Conservation (phyloP, 2,113 vertebrate species). For the Lucifuga dentata region DNA sequence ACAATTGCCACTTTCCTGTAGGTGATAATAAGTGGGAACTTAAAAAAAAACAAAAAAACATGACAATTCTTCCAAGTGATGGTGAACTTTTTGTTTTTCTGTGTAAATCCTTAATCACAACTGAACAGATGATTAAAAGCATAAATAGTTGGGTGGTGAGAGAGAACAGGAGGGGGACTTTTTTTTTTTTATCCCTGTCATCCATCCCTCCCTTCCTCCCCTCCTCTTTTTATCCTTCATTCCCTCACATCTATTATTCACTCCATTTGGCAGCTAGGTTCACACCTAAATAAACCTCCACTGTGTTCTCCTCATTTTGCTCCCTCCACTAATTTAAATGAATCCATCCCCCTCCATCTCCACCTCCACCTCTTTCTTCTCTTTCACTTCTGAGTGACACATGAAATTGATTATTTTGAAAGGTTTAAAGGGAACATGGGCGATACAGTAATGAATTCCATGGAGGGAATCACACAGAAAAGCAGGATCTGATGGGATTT, state of each 20-base stretch:
- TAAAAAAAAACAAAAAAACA: too few relatives aligned
- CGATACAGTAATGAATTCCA: too few relatives aligned
- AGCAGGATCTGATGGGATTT: too few relatives aligned
- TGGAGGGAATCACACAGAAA: too few relatives aligned
- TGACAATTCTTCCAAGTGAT: too few relatives aligned
- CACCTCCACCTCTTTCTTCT: background rate
- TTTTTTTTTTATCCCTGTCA: slow-evolving; percentile 42
- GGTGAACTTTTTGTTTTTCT: too few relatives aligned
- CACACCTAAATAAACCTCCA: slow-evolving; percentile 52
- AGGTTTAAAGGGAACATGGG: background rate
- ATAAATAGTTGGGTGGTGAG: slow-evolving; percentile 6
- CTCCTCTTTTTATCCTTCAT: slow-evolving; percentile 45
- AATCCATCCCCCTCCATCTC: background rate
- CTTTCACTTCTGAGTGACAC: too few relatives aligned
- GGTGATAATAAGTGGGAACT: too few relatives aligned
- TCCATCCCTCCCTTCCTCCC: slow-evolving; percentile 21
- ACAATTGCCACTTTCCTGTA: too few relatives aligned
- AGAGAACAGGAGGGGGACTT: slow-evolving; percentile 28
- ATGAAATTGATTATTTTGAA: too few relatives aligned
- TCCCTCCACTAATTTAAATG: background rate
- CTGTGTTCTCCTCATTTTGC: slow-evolving; percentile 9
- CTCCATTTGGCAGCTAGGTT: slow-evolving; percentile 48
- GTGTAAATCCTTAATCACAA: slow-evolving; percentile 20
- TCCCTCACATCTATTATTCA: slow-evolving; percentile 74
- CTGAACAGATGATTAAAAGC: slow-evolving; percentile 3